Evolutionary conservation across 2,888 invertebrate genomes (phyloP).

Genomic region (Apoderus coryli): DNA sequence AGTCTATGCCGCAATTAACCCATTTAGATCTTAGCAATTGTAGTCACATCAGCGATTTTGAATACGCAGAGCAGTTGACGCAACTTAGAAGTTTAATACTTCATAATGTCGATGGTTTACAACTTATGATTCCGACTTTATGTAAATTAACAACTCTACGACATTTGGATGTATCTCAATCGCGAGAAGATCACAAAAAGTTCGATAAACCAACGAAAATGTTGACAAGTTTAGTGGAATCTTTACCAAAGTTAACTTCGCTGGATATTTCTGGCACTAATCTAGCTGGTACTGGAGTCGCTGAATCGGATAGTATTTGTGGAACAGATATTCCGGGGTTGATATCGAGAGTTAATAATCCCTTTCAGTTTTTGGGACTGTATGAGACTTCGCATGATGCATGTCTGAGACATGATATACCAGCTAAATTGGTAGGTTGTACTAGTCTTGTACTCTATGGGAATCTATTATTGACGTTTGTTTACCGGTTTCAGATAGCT

Average conservation of each 20-base stretch:
- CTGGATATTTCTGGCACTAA: conserved; percentile 95
- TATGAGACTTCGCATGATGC: conserved; percentile 84
- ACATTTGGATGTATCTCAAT: conserved; percentile 76
- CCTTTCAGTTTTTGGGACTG: conserved; percentile 80
- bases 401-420: conserved; percentile 80
- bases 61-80: conserved; percentile 48
- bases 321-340: conserved; percentile 79
- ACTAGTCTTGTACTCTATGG: too few relatives aligned
- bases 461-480: too few relatives aligned
- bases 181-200: conserved; percentile 49
- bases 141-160: conserved; percentile 41
- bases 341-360: conserved; percentile 54
- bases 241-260: conserved; percentile 60
- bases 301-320: conserved; percentile 34
- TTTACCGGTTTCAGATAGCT: conserved; percentile 69
- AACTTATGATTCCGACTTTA: conserved; percentile 46
- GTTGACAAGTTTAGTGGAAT: conserved; percentile 54
- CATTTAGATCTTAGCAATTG: conserved; percentile 61
- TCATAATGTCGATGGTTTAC: conserved; percentile 61
- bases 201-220: conserved; percentile 62
- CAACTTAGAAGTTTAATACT: conserved; percentile 61
- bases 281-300: conserved; percentile 74
- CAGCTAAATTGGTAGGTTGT: conserved; percentile 64
- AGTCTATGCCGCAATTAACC: conserved; percentile 43
- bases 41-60: conserved; percentile 45